Percentiles rank a stretch among this genome's conserved stretches.
Evolutionary conservation across 2,113 vertebrate genomes (phyloP).

Genomic region (Petromus typicus): DNA sequence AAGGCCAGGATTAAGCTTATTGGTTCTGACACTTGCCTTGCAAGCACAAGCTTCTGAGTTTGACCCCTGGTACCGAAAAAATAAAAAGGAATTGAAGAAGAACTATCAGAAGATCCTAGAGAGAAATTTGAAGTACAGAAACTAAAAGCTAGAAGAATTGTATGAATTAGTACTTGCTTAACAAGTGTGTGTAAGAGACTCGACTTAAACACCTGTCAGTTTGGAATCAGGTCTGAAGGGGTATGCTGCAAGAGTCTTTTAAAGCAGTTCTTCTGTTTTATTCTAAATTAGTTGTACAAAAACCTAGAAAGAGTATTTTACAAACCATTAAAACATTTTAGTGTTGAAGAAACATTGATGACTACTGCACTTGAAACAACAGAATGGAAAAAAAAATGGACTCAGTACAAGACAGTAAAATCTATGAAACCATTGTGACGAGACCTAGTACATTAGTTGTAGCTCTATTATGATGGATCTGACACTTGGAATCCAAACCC

Average conservation of each 20-base stretch:
- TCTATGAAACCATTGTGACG: background rate
- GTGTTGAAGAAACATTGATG: background rate
- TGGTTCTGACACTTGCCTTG: too few relatives aligned
- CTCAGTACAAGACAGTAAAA: background rate
- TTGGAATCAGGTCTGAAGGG: background rate
- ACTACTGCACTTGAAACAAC: background rate
- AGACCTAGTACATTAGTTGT: background rate
- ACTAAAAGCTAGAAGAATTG: background rate
- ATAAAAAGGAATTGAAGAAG: background rate
- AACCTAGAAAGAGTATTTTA: background rate
- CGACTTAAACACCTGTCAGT: background rate
- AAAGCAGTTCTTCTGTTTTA: background rate
- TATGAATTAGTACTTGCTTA: background rate
- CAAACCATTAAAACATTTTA: background rate
- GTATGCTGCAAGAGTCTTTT: background rate
- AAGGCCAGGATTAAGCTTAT: too few relatives aligned
- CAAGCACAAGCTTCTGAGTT: too few relatives aligned
- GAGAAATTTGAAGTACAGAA: background rate
- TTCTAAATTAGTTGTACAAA: background rate
- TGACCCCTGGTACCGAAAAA: too few relatives aligned
- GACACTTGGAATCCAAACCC: background rate
- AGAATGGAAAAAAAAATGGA: background rate
- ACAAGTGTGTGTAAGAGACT: background rate
- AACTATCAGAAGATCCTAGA: background rate
- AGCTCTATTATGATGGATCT: background rate